Percentiles rank a stretch among this genome's conserved stretches.
phyloP scores from a whole-genome alignment of 2,113 vertebrate species.

The Seriola rivoliana region DNA sequence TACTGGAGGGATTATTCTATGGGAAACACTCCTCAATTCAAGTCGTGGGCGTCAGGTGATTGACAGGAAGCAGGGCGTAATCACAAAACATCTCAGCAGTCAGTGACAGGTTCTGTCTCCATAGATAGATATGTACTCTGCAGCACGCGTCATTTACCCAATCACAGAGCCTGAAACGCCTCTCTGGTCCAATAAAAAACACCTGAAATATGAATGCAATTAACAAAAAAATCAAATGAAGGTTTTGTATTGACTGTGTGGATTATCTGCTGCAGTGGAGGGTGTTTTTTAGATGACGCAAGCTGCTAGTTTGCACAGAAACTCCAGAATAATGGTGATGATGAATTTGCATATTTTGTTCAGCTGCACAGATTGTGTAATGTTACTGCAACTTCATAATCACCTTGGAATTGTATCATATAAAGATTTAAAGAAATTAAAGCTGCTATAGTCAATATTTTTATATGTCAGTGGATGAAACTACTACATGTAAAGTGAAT shows the following conservation, averaged over 20 bases:
- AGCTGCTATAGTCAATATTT: neutral
- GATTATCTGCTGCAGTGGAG: neutral
- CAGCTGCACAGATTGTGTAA: neutral
- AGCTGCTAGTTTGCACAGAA: neutral
- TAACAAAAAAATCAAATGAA: neutral
- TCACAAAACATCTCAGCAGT: constrained; percentile 57
- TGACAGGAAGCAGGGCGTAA: constrained; percentile 45
- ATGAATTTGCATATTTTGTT: neutral
- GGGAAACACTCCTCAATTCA: neutral
- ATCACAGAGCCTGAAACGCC: constrained; percentile 19
- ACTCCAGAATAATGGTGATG: too few relatives aligned
- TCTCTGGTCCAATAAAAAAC: constrained; percentile 4
- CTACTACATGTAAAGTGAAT: neutral
- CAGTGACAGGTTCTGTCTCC: constrained; percentile 47
- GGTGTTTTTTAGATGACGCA: neutral
- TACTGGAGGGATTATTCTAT: constrained; percentile 36
- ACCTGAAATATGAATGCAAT: neutral
- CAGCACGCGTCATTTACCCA: constrained; percentile 31
- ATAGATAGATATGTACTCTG: neutral
- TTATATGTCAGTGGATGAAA: neutral
- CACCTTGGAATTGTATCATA: neutral
- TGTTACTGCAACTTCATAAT: neutral
- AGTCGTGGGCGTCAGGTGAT: constrained; percentile 55
- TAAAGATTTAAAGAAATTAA: neutral
- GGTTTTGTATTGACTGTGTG: neutral